phyloP scores from a whole-genome alignment of 2,888 invertebrate species.

The Gymnosoma rotundatum region DNA sequence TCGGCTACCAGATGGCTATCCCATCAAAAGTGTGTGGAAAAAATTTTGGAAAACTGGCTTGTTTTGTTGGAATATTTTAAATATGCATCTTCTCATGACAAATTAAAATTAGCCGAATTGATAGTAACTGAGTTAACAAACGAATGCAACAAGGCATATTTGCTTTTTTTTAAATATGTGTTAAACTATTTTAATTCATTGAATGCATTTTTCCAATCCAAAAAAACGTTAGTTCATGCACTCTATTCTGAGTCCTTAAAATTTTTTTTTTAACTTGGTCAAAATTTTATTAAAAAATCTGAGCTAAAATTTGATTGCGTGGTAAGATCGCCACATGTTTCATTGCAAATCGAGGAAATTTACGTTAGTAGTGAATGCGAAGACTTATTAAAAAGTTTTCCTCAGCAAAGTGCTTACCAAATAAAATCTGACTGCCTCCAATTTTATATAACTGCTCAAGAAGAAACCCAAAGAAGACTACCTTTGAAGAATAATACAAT shows the following conservation, averaged over 20 bases:
- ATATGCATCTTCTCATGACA: slow-evolving; percentile 51
- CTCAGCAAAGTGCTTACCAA: background rate
- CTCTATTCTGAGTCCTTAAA: too few relatives aligned
- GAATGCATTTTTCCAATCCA: slow-evolving; percentile 71
- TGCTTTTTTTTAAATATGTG: slow-evolving; percentile 69
- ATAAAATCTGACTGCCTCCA: slow-evolving; percentile 42
- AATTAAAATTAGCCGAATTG: slow-evolving; percentile 62
- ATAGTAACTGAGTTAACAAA: slow-evolving; percentile 56
- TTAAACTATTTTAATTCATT: slow-evolving; percentile 70
- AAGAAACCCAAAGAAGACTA: background rate
- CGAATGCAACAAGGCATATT: slow-evolving; percentile 66
- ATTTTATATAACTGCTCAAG: slow-evolving; percentile 28
- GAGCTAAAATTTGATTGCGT: slow-evolving; percentile 46
- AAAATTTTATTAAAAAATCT: slow-evolving; percentile 59
- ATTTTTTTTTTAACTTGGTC: slow-evolving; percentile 57
- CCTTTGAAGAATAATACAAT: too few relatives aligned
- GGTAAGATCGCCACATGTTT: too few relatives aligned
- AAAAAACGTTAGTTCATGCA: slow-evolving; percentile 66
- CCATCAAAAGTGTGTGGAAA: slow-evolving; percentile 62
- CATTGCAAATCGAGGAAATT: too few relatives aligned
- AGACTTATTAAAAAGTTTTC: too few relatives aligned
- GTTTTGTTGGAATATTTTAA: slow-evolving; percentile 56
- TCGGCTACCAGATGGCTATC: slow-evolving; percentile 67
- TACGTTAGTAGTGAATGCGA: too few relatives aligned
- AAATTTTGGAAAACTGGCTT: slow-evolving; percentile 68